Base-by-base conservation (phyloP, 2,113 vertebrate species). In the Rhabdornis inornatus region DNA sequence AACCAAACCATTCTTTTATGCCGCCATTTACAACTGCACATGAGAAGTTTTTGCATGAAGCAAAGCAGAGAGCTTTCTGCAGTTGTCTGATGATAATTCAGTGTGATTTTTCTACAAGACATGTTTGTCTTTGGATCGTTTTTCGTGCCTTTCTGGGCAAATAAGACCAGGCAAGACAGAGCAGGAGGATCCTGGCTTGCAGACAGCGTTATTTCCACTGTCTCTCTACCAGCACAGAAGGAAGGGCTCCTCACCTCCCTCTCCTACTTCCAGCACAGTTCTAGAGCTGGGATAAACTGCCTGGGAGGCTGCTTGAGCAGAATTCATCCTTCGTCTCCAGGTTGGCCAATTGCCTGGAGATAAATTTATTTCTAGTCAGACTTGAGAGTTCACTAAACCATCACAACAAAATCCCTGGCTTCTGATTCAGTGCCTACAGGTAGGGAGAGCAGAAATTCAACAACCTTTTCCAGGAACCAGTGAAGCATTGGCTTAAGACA, bases 341-440 rank as follows among this genome's bases (percentile, higher is more conserved):
- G 31, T 15, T 95, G 66, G 30, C 64, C 83, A n/a, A 65, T 61
- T 94, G 90, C 83, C 59, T 76, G 83, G 82, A 88, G 79, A 88
- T 88, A 44, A 77, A 85, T 95, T 87, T 91, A 70, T 83, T 93
- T 89, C 85, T 72, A 61, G 52, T 83, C 70, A 60, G 70, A 49
- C 75, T 87, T n/a, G 39, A 56, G 92, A 63, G 85, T 81, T 91
- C 6, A 2, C 45, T 76, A 88, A 92, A 80, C 70, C 57, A 33
- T 80, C 92, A 40, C 76, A 80, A 28, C 55, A 83, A 2, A 74
- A 45, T 71, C 68, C 23, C 19, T 82, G 92, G 24, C 40, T 88
- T 76, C 50, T n/a, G 84, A 25, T 60, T 85, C 39, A 21, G 31
- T 42, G 52, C 66, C 57, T 72, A 30, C 79, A 64, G 85, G 74